Percentiles rank a stretch among this genome's conserved stretches.
These are phyloP conservation scores for Sericinus montela DNA, from an alignment of 2,888 invertebrate genomes.

Conservation along the genomic window DNA sequence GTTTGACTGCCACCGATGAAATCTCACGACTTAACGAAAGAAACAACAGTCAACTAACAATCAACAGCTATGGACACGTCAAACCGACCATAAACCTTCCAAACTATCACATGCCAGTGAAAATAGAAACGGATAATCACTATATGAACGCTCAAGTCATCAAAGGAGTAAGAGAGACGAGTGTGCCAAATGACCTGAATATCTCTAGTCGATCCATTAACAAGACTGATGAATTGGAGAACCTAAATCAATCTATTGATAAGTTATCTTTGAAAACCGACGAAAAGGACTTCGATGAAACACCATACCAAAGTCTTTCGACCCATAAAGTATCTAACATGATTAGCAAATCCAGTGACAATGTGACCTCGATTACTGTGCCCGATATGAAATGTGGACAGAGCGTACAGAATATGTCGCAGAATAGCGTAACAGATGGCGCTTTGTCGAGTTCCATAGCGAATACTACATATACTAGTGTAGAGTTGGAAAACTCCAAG, in stretches of 20 bases:
- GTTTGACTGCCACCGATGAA: conserved; percentile 86
- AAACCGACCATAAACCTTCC: conserved; percentile 34
- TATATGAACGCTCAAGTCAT: conserved; percentile 72
- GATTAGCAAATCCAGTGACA: conserved; percentile 50
- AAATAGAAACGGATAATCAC: conserved; percentile 50
- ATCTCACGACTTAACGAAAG: conserved; percentile 66
- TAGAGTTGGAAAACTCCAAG: conserved; percentile 46
- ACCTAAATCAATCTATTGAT: conserved; percentile 48
- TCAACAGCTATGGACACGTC: conserved; percentile 43
- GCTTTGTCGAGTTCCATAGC: conserved; percentile 47
- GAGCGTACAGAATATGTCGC: conserved; percentile 34
- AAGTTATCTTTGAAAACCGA: conserved; percentile 51
- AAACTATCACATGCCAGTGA: conserved; percentile 33
- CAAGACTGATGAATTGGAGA: conserved; percentile 39
- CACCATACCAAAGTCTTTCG: conserved; percentile 68
- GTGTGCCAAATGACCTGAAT: conserved; percentile 54
- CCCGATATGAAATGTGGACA: conserved; percentile 32
- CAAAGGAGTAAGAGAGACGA: conserved; percentile 60
- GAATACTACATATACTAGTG: conserved; percentile 50
- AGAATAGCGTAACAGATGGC: conserved; percentile 37
- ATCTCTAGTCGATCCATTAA: conserved; percentile 42
- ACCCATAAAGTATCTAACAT: conserved; percentile 52
- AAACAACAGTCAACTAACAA: conserved; percentile 56
- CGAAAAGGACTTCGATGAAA: conserved; percentile 58
- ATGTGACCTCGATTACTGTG: conserved; percentile 63